Evolutionary conservation across 2,797 vertebrate species (phyloP).

Genomic region (Ispidina picta): DNA sequence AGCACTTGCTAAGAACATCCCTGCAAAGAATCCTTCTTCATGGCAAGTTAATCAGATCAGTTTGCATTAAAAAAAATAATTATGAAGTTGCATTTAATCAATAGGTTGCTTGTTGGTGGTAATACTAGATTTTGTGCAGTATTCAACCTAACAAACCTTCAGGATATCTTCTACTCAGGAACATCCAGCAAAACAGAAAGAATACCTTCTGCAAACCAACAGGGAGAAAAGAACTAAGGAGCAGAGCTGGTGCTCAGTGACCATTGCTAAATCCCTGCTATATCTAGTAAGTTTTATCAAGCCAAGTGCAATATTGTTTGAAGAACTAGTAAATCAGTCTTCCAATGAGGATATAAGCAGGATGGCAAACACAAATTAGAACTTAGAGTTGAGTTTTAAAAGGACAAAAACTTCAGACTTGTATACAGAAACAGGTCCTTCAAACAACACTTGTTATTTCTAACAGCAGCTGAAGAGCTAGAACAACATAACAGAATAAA

Average conservation of each 20-base stretch:
- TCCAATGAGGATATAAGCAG: neutral
- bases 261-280: neutral
- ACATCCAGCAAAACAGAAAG: neutral
- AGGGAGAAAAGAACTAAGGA: neutral
- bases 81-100: neutral
- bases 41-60: neutral
- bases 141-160: neutral
- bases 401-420: neutral
- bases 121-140: neutral
- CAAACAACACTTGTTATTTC: neutral
- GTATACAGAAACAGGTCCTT: neutral
- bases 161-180: neutral
- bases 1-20: neutral
- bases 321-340: neutral
- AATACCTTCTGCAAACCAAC: neutral
- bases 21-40: neutral
- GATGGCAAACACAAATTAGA: neutral
- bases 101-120: neutral
- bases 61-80: neutral
- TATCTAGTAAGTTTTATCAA: neutral
- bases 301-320: neutral
- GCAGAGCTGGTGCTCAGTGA: neutral
- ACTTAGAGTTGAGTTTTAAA: neutral
- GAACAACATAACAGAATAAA: neutral
- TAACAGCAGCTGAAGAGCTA: neutral